Conservation (phyloP, 92 coral and sea anemone genomes). For the Siderastrea siderea region DNA sequence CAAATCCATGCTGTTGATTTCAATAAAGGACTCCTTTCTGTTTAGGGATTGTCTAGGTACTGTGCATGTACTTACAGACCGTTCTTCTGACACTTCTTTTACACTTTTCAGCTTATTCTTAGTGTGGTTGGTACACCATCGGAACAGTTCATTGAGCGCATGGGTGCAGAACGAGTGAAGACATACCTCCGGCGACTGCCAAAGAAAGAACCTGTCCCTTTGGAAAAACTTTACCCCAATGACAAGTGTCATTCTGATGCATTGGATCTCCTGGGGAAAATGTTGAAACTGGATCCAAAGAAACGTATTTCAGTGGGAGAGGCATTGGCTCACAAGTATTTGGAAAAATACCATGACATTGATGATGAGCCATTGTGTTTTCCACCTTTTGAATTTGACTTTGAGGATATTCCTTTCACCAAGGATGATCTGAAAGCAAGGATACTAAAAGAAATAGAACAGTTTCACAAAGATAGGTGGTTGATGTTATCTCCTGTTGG, state of each 20-base stretch:
- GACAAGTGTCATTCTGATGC: slow-evolving; percentile 74
- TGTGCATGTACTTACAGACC: background rate
- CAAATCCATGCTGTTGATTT: too few relatives aligned
- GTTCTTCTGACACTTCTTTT: background rate
- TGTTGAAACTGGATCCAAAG: slow-evolving; percentile 91
- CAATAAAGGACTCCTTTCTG: too few relatives aligned
- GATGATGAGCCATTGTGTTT: slow-evolving; percentile 96
- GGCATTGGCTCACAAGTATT: slow-evolving; percentile 82
- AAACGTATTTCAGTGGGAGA: slow-evolving; percentile 88
- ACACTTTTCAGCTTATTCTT: slow-evolving; percentile 78
- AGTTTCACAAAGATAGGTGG: slow-evolving; percentile 68
- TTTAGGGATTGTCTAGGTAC: too few relatives aligned
- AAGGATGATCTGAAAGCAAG: slow-evolving; percentile 89
- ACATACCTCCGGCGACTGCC: slow-evolving; percentile 91
- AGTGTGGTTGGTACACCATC: slow-evolving; percentile 99
- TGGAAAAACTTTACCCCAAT: slow-evolving; percentile 85
- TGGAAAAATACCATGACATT: slow-evolving; percentile 88
- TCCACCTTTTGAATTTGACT: slow-evolving; percentile 91
- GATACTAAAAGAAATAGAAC: slow-evolving; percentile 85
- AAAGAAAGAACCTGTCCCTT: slow-evolving; percentile 83
- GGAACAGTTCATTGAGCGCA: slow-evolving; percentile 82
- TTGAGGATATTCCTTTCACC: slow-evolving; percentile 85
- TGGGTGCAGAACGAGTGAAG: slow-evolving; percentile 99
- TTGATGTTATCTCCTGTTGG: slow-evolving; percentile 68
- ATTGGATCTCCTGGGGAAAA: slow-evolving; percentile 84